These are phyloP conservation scores for Campoletis raptor DNA, from an alignment of 2,888 invertebrate genomes.

Conservation along the genomic window DNA sequence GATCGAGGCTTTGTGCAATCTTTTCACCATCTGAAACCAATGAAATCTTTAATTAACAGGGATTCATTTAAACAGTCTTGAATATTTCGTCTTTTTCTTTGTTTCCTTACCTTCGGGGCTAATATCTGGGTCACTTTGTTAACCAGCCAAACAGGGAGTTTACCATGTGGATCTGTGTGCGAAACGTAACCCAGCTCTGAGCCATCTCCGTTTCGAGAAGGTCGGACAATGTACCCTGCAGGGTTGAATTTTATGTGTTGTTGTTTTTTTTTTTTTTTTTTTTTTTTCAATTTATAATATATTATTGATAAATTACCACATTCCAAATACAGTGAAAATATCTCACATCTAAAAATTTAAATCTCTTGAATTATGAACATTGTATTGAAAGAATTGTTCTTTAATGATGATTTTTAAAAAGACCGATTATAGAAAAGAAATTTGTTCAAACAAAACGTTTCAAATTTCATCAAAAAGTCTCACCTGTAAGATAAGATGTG, in stretches of 20 bases:
- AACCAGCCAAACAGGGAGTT: slow-evolving; percentile 95
- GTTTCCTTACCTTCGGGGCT: slow-evolving; percentile 89
- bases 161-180: slow-evolving; percentile 95
- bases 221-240: slow-evolving; percentile 88
- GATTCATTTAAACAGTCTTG: not conserved
- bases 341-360: not conserved
- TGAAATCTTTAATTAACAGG: not conserved
- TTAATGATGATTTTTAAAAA: not conserved
- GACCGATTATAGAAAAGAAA: slow-evolving; percentile 20
- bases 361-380: not conserved
- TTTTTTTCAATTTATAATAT: too few relatives aligned
- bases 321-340: not conserved
- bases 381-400: too few relatives aligned
- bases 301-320: not conserved
- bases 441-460: not conserved
- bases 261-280: too few relatives aligned
- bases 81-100: slow-evolving; percentile 5
- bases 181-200: slow-evolving; percentile 95
- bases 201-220: slow-evolving; percentile 86
- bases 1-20: slow-evolving; percentile 92
- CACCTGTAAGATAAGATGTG: slow-evolving; percentile 88
- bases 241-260: not conserved
- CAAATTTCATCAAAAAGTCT: slow-evolving; percentile 38
- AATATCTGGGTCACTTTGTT: slow-evolving; percentile 95
- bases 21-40: slow-evolving; percentile 88